These are phyloP conservation scores for Euglossa dilemma DNA, from an alignment of 1,140 invertebrate species.

Conservation along the genomic window DNA sequence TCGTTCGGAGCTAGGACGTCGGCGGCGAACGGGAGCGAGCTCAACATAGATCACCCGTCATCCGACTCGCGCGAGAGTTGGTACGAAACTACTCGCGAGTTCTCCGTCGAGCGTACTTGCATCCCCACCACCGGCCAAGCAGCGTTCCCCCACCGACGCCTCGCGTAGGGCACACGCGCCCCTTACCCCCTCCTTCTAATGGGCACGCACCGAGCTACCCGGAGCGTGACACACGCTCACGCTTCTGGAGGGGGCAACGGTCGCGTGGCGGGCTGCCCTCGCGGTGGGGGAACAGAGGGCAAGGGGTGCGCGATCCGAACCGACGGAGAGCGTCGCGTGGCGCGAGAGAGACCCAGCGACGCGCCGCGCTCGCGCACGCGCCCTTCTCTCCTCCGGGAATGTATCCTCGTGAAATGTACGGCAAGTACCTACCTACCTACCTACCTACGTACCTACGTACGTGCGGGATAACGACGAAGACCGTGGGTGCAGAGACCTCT, in stretches of 20 bases:
- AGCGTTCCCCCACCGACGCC: slow-evolving; percentile 49
- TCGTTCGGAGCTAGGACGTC: background rate
- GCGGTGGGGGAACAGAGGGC: slow-evolving; percentile 56
- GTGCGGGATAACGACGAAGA: slow-evolving; percentile 61
- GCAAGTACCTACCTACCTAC: too few species aligned
- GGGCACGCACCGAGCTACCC: slow-evolving; percentile 77
- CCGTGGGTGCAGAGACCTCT: slow-evolving; percentile 59
- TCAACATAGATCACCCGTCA: slow-evolving; percentile 42
- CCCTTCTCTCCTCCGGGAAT: slow-evolving; percentile 23
- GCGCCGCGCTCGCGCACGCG: slow-evolving; percentile 53
- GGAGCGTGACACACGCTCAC: slow-evolving; percentile 78
- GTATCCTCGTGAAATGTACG: slow-evolving; percentile 55
- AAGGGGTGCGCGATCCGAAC: slow-evolving; percentile 22
- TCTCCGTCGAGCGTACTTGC: slow-evolving; percentile 66
- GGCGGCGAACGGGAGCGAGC: slow-evolving; percentile 1
- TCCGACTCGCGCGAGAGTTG: slow-evolving; percentile 67
- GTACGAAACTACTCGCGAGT: slow-evolving; percentile 78
- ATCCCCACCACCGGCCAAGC: slow-evolving; percentile 52
- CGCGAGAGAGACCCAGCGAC: slow-evolving; percentile 16
- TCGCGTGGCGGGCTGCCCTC: slow-evolving; percentile 78
- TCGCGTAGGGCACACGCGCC: slow-evolving; percentile 75
- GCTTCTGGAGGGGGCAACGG: slow-evolving; percentile 72
- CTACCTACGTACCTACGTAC: too few species aligned
- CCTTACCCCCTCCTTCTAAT: slow-evolving; percentile 71
- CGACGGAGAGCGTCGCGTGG: slow-evolving; percentile 7